Percentiles rank a stretch among this genome's conserved stretches.
Evolutionary conservation across 2,888 invertebrate species (phyloP).

Genomic region (Xanthorhoe spadicearia): DNA sequence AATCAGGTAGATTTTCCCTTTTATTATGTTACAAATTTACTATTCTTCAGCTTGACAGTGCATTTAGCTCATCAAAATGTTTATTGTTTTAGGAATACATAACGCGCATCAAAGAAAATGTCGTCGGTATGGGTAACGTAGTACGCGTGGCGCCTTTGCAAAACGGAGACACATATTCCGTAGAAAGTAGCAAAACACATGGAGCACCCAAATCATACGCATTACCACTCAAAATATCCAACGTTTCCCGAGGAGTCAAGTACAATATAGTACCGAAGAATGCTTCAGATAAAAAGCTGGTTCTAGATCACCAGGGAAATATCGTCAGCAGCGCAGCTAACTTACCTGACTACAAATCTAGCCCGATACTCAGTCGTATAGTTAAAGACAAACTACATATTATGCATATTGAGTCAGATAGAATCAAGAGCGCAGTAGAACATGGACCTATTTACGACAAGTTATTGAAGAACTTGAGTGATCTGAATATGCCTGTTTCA

Average conservation of each 20-base stretch:
- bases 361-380: slow-evolving; percentile 75
- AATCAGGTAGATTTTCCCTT: too few relatives aligned
- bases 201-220: slow-evolving; percentile 77
- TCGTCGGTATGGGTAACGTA: slow-evolving; percentile 90
- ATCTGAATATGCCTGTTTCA: slow-evolving; percentile 79
- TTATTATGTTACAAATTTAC: background rate
- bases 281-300: slow-evolving; percentile 79
- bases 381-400: slow-evolving; percentile 81
- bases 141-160: slow-evolving; percentile 85
- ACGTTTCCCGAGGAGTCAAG: slow-evolving; percentile 76
- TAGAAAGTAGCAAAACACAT: slow-evolving; percentile 75
- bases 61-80: background rate
- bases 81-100: slow-evolving; percentile 73
- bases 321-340: slow-evolving; percentile 80
- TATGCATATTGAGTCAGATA: slow-evolving; percentile 82
- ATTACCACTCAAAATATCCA: slow-evolving; percentile 78
- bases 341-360: slow-evolving; percentile 77
- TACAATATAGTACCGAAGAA: slow-evolving; percentile 81
- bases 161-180: slow-evolving; percentile 75
- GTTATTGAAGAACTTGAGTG: slow-evolving; percentile 80
- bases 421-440: slow-evolving; percentile 85
- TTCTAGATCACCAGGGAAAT: slow-evolving; percentile 78
- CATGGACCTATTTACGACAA: slow-evolving; percentile 86
- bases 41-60: background rate
- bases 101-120: slow-evolving; percentile 87